These are phyloP conservation scores for Pyralis farinalis DNA, from an alignment of 2,888 invertebrate species.

Conservation along the genomic window DNA sequence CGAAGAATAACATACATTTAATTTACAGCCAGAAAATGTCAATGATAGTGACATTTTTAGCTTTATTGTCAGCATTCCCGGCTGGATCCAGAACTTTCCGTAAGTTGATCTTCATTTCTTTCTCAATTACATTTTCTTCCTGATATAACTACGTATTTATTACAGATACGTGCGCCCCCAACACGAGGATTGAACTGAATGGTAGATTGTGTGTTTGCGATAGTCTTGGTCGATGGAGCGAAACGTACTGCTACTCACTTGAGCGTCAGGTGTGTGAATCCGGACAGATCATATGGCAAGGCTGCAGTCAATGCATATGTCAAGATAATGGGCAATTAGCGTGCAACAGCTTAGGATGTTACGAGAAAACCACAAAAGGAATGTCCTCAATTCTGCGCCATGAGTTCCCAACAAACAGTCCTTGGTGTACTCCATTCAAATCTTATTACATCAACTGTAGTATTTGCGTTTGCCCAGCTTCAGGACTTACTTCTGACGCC, in stretches of 20 bases:
- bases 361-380: conserved; percentile 20
- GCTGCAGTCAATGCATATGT: conserved; percentile 61
- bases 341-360: conserved; percentile 46
- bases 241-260: conserved; percentile 18
- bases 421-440: conserved; percentile 54
- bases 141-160: too few species aligned
- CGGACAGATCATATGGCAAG: conserved; percentile 54
- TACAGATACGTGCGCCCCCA: conserved; percentile 46
- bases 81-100: conserved; percentile 29
- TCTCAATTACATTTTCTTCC: conserved; percentile 6
- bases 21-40: conserved; percentile 42
- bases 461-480: conserved; percentile 59
- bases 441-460: conserved; percentile 62
- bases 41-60: conserved; percentile 40
- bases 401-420: background rate
- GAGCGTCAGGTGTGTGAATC: conserved; percentile 41
- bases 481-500: conserved; percentile 50
- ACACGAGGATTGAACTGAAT: conserved; percentile 50
- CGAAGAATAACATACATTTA: conserved; percentile 21
- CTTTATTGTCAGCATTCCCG: conserved; percentile 37
- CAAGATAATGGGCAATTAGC: conserved; percentile 47
- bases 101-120: conserved; percentile 33
- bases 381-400: background rate
- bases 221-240: conserved; percentile 44
- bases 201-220: conserved; percentile 54